Evolutionary conservation across 2,113 vertebrate species (phyloP).

Genomic region (Cyanoramphus novaezelandiae): DNA sequence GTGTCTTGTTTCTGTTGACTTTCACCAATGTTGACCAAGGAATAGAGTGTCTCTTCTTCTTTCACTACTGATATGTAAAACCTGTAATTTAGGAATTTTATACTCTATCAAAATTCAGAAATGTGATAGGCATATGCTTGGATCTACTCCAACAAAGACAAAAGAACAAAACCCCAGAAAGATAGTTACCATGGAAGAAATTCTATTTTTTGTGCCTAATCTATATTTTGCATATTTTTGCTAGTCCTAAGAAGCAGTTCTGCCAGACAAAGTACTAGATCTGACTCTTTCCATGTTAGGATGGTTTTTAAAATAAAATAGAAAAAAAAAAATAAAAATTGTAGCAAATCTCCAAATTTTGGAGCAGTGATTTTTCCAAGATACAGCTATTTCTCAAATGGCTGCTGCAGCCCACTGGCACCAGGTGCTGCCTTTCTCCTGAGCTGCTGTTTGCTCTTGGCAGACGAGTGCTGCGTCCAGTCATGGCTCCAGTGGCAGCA

Average conservation of each 20-base stretch:
- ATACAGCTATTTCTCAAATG: accelerated
- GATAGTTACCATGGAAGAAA: not conserved
- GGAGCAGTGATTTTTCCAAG: not conserved
- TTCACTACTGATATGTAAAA: accelerated
- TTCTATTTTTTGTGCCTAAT: accelerated
- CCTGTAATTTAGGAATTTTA: not conserved
- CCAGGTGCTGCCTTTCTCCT: not conserved
- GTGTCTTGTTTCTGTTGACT: not conserved
- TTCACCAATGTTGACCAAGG: accelerated
- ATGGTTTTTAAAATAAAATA: not conserved
- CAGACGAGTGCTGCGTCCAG: accelerated
- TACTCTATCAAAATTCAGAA: not conserved
- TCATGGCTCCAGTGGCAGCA: not conserved
- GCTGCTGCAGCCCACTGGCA: accelerated
- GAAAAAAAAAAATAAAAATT: not conserved
- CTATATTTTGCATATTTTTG: not conserved
- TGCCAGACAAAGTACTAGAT: not conserved
- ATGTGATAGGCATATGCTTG: not conserved
- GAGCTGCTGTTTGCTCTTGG: not conserved
- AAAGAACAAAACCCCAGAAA: accelerated
- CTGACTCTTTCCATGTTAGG: not conserved
- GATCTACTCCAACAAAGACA: not conserved
- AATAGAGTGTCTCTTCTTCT: not conserved
- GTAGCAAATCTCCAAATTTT: not conserved
- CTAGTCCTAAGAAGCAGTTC: accelerated